A percentile compares a stretch with the other conserved stretches of the same genome.
phyloP scores from a whole-genome alignment of 2,113 vertebrate genomes.

The Jacana jacana region DNA sequence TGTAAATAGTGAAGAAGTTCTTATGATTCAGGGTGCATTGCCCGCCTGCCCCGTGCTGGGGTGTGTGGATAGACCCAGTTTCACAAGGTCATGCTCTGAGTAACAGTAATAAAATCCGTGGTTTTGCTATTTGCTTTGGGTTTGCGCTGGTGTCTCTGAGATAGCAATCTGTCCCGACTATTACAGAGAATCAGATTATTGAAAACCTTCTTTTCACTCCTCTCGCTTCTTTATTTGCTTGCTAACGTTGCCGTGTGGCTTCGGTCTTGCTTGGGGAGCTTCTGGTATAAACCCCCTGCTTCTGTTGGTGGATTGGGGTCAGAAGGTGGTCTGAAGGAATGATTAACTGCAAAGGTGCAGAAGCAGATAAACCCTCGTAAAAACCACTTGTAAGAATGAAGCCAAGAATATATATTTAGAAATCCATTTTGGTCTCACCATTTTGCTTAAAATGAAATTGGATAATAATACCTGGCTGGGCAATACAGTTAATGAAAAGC shows the following conservation, averaged over 20 bases:
- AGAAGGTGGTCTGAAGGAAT: background rate
- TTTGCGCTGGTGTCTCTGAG: background rate
- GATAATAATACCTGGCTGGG: slow-evolving; percentile 36
- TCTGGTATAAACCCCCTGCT: background rate
- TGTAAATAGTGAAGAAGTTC: background rate
- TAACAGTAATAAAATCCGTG: background rate
- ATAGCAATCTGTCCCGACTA: background rate
- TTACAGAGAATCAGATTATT: background rate
- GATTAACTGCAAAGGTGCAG: background rate
- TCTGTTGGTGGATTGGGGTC: background rate
- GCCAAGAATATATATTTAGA: slow-evolving; percentile 25
- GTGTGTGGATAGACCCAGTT: background rate
- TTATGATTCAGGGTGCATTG: fast-evolving
- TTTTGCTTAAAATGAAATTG: slow-evolving; percentile 23
- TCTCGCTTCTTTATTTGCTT: background rate
- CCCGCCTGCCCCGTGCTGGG: fast-evolving
- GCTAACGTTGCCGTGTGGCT: background rate
- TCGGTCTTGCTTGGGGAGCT: background rate
- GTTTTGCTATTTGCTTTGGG: background rate
- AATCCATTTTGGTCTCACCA: slow-evolving; percentile 36
- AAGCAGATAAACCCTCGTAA: background rate
- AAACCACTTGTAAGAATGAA: background rate
- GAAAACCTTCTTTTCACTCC: background rate
- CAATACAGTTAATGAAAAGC: slow-evolving; percentile 34
- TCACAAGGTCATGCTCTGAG: background rate